Conservation (phyloP, 2,888 invertebrate species). For the Pycnomerus fuliginosus region DNA sequence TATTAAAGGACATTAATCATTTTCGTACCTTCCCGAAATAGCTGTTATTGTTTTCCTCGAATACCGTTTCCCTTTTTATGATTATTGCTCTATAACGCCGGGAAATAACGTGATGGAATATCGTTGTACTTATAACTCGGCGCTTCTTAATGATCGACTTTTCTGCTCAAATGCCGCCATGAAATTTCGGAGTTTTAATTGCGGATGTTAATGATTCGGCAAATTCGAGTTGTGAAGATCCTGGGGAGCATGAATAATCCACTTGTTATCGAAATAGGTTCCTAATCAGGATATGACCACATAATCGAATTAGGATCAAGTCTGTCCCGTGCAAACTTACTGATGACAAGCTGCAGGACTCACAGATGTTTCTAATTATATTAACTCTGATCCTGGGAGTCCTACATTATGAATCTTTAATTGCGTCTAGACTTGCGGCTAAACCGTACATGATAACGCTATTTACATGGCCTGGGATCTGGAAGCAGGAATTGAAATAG, state of each 20-base stretch:
- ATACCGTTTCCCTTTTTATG: slow-evolving; percentile 25
- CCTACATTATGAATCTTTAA: slow-evolving; percentile 28
- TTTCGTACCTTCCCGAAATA: slow-evolving; percentile 22
- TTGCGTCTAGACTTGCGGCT: slow-evolving; percentile 18
- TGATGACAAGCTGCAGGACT: slow-evolving; percentile 24
- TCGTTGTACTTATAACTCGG: no score
- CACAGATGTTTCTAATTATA: slow-evolving; percentile 27
- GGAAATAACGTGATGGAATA: slow-evolving; percentile 24
- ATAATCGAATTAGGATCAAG: slow-evolving; percentile 26
- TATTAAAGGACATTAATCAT: slow-evolving; percentile 28
- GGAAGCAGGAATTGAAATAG: no score
- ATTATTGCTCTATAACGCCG: slow-evolving; percentile 24
- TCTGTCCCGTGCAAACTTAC: slow-evolving; percentile 18
- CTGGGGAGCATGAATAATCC: no score
- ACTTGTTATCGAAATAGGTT: no score
- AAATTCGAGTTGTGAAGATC: no score
- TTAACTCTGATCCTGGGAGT: slow-evolving; percentile 22
- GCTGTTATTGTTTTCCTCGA: slow-evolving; percentile 27
- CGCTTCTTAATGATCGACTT: no score
- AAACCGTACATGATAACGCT: no score
- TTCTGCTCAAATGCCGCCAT: no score
- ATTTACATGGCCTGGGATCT: no score
- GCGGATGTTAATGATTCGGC: no score
- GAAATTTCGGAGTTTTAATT: no score
- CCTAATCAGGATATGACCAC: slow-evolving; percentile 17